These are phyloP conservation scores for Scomberomorus guttatus DNA, from an alignment of 2,797 vertebrate species.

Conservation along the genomic window DNA sequence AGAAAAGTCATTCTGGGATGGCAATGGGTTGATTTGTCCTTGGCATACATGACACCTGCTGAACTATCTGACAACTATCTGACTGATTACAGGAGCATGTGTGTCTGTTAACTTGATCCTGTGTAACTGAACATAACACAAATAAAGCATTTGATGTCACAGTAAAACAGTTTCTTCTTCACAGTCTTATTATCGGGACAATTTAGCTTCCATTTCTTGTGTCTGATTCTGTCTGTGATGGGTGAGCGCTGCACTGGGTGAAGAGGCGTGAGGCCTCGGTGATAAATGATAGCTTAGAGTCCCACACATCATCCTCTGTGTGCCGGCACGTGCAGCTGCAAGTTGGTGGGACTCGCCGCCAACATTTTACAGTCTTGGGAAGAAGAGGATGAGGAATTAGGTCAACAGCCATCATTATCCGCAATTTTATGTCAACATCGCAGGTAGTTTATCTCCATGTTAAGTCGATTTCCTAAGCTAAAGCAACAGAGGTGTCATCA, in stretches of 20 bases:
- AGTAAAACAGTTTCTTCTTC: constrained; percentile 7
- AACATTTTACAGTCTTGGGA: constrained; percentile 50
- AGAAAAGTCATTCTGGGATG: background rate
- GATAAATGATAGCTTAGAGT: constrained; percentile 71
- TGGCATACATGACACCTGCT: constrained; percentile 29
- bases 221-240: constrained; percentile 50
- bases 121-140: background rate
- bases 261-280: constrained; percentile 69
- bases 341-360: constrained; percentile 49
- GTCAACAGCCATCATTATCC: constrained; percentile 52
- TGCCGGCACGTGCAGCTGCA: constrained; percentile 65
- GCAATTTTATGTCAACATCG: constrained; percentile 59
- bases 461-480: constrained; percentile 56
- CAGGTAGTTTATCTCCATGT: constrained; percentile 67
- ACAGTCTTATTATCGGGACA: constrained; percentile 37
- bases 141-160: background rate
- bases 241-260: constrained; percentile 48
- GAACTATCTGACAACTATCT: constrained; percentile 35
- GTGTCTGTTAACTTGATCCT: background rate
- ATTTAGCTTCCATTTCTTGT: constrained; percentile 34
- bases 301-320: constrained; percentile 70
- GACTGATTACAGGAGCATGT: background rate
- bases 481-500: constrained; percentile 70
- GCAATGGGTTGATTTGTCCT: constrained; percentile 15
- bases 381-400: constrained; percentile 55